Evolutionary conservation across 2,888 invertebrate species (phyloP).

Genomic region (Aphodius sticticus): DNA sequence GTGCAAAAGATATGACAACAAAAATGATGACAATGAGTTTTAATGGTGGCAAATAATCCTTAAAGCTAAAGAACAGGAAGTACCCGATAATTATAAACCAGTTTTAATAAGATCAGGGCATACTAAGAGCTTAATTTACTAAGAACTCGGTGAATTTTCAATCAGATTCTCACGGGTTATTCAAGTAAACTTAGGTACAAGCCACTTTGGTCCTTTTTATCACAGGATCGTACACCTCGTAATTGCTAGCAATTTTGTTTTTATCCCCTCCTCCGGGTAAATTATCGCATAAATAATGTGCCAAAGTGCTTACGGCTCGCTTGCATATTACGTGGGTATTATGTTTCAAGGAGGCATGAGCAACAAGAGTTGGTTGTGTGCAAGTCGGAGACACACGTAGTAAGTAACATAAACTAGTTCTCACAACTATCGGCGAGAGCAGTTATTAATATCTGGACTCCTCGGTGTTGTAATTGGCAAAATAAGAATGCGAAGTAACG

Average conservation of each 20-base stretch:
- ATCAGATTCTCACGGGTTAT: slow-evolving; percentile 18
- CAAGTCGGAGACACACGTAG: background rate
- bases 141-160: slow-evolving; percentile 20
- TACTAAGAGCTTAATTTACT: background rate
- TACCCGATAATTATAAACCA: background rate
- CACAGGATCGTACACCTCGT: slow-evolving; percentile 11
- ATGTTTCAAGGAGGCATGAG: background rate
- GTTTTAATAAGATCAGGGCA: background rate
- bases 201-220: slow-evolving; percentile 18
- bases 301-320: background rate
- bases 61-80: background rate
- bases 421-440: slow-evolving; percentile 4
- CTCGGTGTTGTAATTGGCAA: background rate
- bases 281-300: slow-evolving; percentile 19
- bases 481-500: background rate
- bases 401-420: background rate
- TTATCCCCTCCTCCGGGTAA: background rate
- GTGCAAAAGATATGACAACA: background rate
- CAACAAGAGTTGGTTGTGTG: background rate
- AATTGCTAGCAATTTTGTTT: slow-evolving; percentile 16
- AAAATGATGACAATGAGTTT: background rate
- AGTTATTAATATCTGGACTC: background rate
- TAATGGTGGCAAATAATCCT: background rate
- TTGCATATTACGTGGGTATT: slow-evolving; percentile 7
- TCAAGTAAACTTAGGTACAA: no score